Percentiles rank a stretch among this genome's conserved stretches.
Evolutionary conservation across 2,797 vertebrate genomes (phyloP).

Genomic region (Cygnus olor): DNA sequence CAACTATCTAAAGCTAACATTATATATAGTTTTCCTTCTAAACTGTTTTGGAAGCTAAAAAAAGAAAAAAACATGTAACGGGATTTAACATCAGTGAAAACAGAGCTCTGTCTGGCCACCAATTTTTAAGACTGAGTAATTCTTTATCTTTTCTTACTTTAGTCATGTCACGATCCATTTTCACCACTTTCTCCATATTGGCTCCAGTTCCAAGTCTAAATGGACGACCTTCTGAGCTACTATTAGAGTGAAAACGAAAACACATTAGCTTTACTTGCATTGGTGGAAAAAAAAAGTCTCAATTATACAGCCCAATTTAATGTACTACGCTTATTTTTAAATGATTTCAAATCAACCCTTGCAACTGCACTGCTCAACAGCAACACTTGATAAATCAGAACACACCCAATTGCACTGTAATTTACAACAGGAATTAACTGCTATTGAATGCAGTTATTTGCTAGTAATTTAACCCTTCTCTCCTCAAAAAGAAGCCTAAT

Average conservation of each 20-base stretch:
- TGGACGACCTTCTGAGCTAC: slow-evolving; percentile 97
- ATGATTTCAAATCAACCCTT: neutral
- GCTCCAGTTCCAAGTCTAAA: slow-evolving; percentile 97
- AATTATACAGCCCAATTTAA: neutral
- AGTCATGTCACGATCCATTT: slow-evolving; percentile 99
- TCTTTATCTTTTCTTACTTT: slow-evolving; percentile 82
- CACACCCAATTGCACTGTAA: neutral
- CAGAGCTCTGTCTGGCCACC: neutral
- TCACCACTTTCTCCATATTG: slow-evolving; percentile 99
- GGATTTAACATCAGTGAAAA: neutral
- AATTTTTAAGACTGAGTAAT: neutral
- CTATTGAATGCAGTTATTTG: neutral
- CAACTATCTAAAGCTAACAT: neutral
- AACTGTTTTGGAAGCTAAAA: neutral
- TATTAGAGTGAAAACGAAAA: slow-evolving; percentile 65
- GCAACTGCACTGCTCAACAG: neutral
- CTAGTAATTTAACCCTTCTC: neutral
- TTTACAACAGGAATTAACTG: neutral
- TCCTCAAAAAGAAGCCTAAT: neutral
- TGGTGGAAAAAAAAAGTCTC: neutral
- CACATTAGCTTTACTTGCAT: neutral
- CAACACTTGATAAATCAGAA: neutral
- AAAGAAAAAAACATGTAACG: neutral
- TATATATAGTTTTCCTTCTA: neutral
- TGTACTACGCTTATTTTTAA: rapidly evolving